Conservation (phyloP, 1,140 invertebrate species). For the Drosophila arawakana region DNA sequence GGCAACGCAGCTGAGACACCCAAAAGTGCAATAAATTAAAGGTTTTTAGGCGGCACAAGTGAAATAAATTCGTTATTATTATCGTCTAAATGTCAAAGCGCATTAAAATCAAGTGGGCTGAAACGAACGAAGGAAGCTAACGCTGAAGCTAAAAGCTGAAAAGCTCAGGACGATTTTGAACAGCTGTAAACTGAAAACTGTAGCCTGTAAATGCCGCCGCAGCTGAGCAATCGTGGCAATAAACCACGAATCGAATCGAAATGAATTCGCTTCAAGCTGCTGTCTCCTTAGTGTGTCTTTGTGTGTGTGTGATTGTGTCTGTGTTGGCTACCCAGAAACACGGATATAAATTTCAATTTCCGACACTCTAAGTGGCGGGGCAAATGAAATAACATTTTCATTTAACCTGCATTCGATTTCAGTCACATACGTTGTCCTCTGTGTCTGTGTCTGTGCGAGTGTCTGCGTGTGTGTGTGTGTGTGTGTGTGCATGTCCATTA, state of each 20-base stretch:
- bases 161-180: constrained; percentile 8
- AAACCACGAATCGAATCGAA: constrained; percentile 72
- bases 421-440: constrained; percentile 21
- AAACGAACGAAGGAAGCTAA: neutral
- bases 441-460: constrained; percentile 19
- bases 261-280: constrained; percentile 55
- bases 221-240: constrained; percentile 80
- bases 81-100: constrained; percentile 76
- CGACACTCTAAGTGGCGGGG: constrained; percentile 84
- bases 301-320: neutral
- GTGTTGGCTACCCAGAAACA: constrained; percentile 68
- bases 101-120: constrained; percentile 65
- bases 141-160: neutral
- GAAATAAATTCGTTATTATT: constrained; percentile 78
- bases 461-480: constrained; percentile 37
- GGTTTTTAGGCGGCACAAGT: constrained; percentile 39
- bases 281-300: constrained; percentile 6
- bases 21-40: constrained; percentile 70
- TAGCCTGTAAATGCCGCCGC: constrained; percentile 46
- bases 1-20: constrained; percentile 63
- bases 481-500: constrained; percentile 55
- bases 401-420: constrained; percentile 83
- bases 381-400: constrained; percentile 84
- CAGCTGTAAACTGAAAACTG: constrained; percentile 20
- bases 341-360: constrained; percentile 84